Evolutionary conservation across 2,113 vertebrate species (phyloP).

Genomic region (Catharus fuscescens): DNA sequence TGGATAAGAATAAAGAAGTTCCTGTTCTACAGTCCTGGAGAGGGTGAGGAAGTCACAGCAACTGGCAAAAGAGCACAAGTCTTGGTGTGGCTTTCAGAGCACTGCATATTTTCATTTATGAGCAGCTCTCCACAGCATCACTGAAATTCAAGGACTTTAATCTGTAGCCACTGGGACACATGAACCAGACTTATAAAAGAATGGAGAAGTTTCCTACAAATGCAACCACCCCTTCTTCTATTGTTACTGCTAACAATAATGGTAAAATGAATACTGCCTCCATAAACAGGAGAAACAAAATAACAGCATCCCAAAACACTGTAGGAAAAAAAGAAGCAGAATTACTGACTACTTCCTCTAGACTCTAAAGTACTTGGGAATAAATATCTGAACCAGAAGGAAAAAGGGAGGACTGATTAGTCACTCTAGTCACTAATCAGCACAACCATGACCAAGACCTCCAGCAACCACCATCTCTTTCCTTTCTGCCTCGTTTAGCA

Average conservation of each 20-base stretch:
- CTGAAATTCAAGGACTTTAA: not conserved
- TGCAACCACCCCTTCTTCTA: not conserved
- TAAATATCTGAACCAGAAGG: not conserved
- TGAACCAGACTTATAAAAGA: not conserved
- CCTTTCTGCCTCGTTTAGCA: not conserved
- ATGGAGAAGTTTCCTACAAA: not conserved
- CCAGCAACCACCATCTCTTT: not conserved
- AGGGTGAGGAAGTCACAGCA: slow-evolving; percentile 22
- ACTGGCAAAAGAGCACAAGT: not conserved
- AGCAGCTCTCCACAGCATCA: not conserved
- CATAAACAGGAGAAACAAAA: not conserved
- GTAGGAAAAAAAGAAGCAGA: not conserved
- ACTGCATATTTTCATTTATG: not conserved
- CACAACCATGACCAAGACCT: not conserved
- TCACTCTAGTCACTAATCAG: not conserved
- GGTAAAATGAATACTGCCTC: not conserved
- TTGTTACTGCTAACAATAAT: not conserved
- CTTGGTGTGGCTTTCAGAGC: not conserved
- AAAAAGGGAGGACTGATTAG: not conserved
- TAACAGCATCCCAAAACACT: not conserved
- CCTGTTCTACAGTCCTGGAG: not conserved
- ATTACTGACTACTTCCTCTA: not conserved
- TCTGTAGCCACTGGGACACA: fast-evolving
- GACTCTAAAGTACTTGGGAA: not conserved
- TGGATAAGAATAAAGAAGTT: not conserved